These are phyloP conservation scores for Euclidia mi DNA, from an alignment of 2,888 invertebrate genomes.

Conservation along the genomic window DNA sequence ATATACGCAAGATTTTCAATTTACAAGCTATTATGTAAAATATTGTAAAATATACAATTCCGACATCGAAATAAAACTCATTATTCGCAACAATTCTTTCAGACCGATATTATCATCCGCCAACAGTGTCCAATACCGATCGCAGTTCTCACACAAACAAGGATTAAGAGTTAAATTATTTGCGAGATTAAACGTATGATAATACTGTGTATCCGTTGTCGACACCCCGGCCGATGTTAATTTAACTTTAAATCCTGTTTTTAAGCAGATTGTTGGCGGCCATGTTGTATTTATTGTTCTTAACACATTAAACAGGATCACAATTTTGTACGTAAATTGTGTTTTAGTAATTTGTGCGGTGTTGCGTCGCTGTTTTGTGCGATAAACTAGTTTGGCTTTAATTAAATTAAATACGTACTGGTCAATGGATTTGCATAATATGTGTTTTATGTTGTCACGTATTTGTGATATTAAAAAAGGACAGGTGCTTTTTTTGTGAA, in stretches of 20 bases:
- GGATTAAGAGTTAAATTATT: conserved; percentile 85
- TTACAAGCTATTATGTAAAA: no score
- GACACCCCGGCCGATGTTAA: conserved; percentile 69
- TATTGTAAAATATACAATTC: no score
- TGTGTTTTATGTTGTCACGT: no score
- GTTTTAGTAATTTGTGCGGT: conserved; percentile 35
- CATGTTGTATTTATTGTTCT: conserved; percentile 55
- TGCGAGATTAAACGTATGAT: conserved; percentile 80
- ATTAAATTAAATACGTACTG: no score
- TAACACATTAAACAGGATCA: conserved; percentile 50
- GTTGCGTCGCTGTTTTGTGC: background rate
- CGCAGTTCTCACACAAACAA: conserved; percentile 60
- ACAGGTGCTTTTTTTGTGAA: no score
- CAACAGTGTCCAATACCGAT: conserved; percentile 35
- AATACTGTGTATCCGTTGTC: conserved; percentile 65
- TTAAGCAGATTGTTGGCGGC: conserved; percentile 54
- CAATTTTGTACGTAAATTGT: conserved; percentile 46
- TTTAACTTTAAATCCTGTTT: conserved; percentile 76
- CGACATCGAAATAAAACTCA: no score
- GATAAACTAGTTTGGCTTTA: conserved; percentile 1
- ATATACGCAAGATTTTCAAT: no score
- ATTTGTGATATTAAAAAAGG: no score
- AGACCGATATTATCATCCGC: no score
- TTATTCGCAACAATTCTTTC: no score
- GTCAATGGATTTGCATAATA: no score